Conservation (phyloP, 1,140 invertebrate genomes). For the Gryon sp. region DNA sequence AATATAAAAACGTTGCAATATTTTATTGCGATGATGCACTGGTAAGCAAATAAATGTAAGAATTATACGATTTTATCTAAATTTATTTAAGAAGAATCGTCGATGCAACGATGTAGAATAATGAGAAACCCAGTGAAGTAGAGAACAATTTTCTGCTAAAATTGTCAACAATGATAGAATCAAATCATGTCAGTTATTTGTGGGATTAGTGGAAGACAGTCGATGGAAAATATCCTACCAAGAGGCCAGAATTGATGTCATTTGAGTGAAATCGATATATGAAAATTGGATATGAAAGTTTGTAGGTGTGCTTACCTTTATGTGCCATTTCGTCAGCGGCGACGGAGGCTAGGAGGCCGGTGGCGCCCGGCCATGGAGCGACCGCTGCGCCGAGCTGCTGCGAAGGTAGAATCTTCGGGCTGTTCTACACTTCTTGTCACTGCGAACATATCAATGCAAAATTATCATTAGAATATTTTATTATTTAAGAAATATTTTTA, state of each 20-base stretch:
- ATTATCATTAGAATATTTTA: too few relatives aligned
- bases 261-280: slow-evolving; percentile 21
- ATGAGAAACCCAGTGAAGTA: slow-evolving; percentile 26
- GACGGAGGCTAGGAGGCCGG: slow-evolving; percentile 80
- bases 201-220: slow-evolving; percentile 32
- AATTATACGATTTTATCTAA: too few relatives aligned
- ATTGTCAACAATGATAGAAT: too few relatives aligned
- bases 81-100: too few relatives aligned
- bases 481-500: too few relatives aligned
- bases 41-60: too few relatives aligned
- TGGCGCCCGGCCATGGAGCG: slow-evolving; percentile 83
- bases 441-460: slow-evolving; percentile 51
- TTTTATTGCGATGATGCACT: too few relatives aligned
- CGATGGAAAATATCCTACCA: background rate
- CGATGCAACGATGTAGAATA: slow-evolving; percentile 4
- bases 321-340: slow-evolving; percentile 83
- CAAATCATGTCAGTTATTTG: slow-evolving; percentile 27
- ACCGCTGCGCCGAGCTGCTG: slow-evolving; percentile 82
- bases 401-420: slow-evolving; percentile 80
- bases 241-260: background rate
- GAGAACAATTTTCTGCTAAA: slow-evolving; percentile 25
- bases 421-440: slow-evolving; percentile 75
- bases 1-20: too few relatives aligned
- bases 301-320: slow-evolving; percentile 79
- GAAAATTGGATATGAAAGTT: slow-evolving; percentile 24